Percentiles rank a stretch among this genome's conserved stretches.
Evolutionary conservation across 2,797 vertebrate genomes (phyloP).

Genomic region (Cheirogaleus major): DNA sequence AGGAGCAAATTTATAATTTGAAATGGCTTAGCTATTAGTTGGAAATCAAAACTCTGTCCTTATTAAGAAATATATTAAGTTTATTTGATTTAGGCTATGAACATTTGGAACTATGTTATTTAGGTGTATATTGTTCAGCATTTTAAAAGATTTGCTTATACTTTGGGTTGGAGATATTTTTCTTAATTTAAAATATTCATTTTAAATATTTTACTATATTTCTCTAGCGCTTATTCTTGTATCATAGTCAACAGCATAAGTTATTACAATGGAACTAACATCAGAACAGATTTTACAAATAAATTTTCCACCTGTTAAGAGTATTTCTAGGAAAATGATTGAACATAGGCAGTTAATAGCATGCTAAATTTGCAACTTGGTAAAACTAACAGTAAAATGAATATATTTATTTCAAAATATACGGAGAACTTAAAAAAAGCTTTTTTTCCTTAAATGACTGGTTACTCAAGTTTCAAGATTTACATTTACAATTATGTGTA

Average conservation of each 20-base stretch:
- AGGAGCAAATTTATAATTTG: conserved; percentile 32
- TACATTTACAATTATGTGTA: neutral
- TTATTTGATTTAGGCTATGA: neutral
- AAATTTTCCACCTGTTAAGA: neutral
- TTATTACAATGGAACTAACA: neutral
- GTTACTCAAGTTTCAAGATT: neutral
- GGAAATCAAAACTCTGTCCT: neutral
- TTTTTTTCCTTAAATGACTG: neutral
- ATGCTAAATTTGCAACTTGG: neutral
- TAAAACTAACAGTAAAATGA: neutral
- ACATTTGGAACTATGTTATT: neutral
- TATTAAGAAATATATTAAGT: neutral
- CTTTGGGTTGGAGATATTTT: neutral
- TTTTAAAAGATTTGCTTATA: neutral
- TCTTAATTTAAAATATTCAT: neutral
- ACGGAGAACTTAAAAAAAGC: neutral
- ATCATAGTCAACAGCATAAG: neutral
- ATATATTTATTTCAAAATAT: neutral
- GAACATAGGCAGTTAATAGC: neutral
- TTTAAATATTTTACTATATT: conserved; percentile 14
- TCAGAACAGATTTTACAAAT: neutral
- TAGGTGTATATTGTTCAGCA: neutral
- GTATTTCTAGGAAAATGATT: conserved; percentile 9
- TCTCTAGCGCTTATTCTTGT: neutral
- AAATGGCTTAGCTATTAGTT: neutral